phyloP scores from a whole-genome alignment of 2,113 vertebrate genomes.

The Thermophis baileyi region DNA sequence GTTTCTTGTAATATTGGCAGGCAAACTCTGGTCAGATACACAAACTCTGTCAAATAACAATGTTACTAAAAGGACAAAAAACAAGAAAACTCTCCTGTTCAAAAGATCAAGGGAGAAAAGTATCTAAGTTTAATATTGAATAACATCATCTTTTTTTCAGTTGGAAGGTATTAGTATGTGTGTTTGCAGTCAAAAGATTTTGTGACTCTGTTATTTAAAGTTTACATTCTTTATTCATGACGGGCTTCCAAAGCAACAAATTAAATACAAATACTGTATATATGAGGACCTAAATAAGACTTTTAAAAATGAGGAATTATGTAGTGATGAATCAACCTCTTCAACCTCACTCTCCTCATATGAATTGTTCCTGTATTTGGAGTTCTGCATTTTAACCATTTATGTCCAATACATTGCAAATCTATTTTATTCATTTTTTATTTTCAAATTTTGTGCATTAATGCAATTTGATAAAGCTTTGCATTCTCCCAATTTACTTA shows the following conservation, averaged over 20 bases:
- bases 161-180: rapidly evolving
- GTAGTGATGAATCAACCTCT: not conserved
- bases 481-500: not conserved
- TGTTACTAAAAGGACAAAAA: not conserved
- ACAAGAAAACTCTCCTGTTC: not conserved
- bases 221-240: not conserved
- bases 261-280: not conserved
- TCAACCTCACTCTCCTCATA: not conserved
- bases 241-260: rapidly evolving
- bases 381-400: not conserved
- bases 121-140: not conserved
- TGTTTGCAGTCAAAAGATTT: not conserved
- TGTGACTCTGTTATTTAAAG: not conserved
- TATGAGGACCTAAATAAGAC: not conserved
- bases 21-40: not conserved
- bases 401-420: not conserved
- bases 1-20: rapidly evolving
- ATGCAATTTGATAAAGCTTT: not conserved
- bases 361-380: not conserved
- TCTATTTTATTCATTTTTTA: not conserved
- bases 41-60: not conserved
- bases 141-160: not conserved
- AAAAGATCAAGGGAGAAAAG: not conserved
- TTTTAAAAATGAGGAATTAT: not conserved
- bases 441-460: not conserved